Evolutionary conservation across 2,797 vertebrate genomes (phyloP), one percentile per base, ranked within the genome.

Genomic region (Schizopygopsis pylzovi): DNA sequence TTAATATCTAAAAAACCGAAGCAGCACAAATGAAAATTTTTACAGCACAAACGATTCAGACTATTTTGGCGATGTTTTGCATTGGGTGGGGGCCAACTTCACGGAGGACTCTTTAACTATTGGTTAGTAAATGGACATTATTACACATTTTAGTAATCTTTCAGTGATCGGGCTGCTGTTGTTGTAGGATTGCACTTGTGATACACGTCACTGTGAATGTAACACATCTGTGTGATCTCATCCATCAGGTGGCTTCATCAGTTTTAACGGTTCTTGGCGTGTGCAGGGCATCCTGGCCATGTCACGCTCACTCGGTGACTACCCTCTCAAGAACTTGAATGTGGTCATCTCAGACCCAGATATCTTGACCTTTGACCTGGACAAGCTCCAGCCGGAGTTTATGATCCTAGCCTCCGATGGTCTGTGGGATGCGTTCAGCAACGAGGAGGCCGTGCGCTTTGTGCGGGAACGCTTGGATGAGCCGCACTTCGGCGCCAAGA

Each of bases 361-460:
- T 68, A 97, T 99, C 88, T 95, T 98, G 91, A 97, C 96, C 92
- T 99, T 99, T 91, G 98, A 99, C 95, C 95, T 99, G 93, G 98
- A 99, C 96, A 99, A 99, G 93, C 96, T 99, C 86, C 98, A 99
- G 94, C 98, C 98, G 0, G 97, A 99, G 93, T 99, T 99, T 93
- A 98, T 99, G 98, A 99, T 99, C 94, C 91, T 99, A 92, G 98
- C 98, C 0, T 99, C 98, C 0, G 98, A 99, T 1, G 98, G 98
- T 49, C 96, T 99, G 88, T 99, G 98, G 98, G 98, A 99, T 56
- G 98, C 98, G 76, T 99, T 99, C 95, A 99, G 98, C 93, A 99
- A 99, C 0, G 98, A 99, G 93, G 98, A 99, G 91, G 98, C 98
- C 0, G 97, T 99, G 2, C 94, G 98, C 10, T 99, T 99, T 84